A percentile compares a stretch with the other conserved stretches of the same genome.
Evolutionary conservation across 2,113 vertebrate species (phyloP).

Genomic region (Sprattus sprattus): DNA sequence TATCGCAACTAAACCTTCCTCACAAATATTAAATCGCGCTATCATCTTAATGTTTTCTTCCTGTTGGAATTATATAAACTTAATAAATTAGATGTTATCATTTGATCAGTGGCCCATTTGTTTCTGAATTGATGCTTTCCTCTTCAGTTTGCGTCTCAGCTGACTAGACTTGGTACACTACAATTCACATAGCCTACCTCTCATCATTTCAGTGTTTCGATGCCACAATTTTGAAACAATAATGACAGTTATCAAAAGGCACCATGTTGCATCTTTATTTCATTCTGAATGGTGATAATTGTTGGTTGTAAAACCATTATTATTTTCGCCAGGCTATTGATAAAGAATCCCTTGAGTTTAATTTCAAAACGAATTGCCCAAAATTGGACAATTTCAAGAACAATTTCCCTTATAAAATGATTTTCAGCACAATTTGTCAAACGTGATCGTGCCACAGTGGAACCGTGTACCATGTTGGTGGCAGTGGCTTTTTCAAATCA

Average conservation of each 20-base stretch:
- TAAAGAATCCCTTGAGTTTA: constrained; percentile 75
- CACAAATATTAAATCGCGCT: neutral
- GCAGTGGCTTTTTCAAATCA: constrained; percentile 55
- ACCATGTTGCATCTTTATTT: constrained; percentile 74
- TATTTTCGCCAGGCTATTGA: constrained; percentile 75
- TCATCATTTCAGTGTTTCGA: constrained; percentile 64
- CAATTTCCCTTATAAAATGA: constrained; percentile 69
- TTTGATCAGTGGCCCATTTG: constrained; percentile 7
- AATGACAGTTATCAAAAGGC: constrained; percentile 76
- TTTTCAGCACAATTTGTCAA: constrained; percentile 75
- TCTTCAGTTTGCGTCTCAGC: constrained; percentile 20
- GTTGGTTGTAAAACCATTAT: constrained; percentile 79
- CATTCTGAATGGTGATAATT: constrained; percentile 80
- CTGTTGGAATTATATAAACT: neutral
- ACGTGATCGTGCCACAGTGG: constrained; percentile 61
- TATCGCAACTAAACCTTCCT: neutral
- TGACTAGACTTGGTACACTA: constrained; percentile 26
- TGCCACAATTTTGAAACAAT: constrained; percentile 76
- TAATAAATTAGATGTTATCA: constrained; percentile 20
- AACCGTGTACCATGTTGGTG: constrained; percentile 62
- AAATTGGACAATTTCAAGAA: constrained; percentile 77
- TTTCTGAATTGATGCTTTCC: constrained; percentile 25
- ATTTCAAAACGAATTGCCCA: constrained; percentile 76
- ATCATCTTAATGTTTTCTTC: constrained; percentile 13
- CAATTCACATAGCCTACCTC: constrained; percentile 23